Percentiles rank a stretch among this genome's conserved stretches.
Conservation (phyloP, 2,113 vertebrate genomes). For the Elanus axillaris region DNA sequence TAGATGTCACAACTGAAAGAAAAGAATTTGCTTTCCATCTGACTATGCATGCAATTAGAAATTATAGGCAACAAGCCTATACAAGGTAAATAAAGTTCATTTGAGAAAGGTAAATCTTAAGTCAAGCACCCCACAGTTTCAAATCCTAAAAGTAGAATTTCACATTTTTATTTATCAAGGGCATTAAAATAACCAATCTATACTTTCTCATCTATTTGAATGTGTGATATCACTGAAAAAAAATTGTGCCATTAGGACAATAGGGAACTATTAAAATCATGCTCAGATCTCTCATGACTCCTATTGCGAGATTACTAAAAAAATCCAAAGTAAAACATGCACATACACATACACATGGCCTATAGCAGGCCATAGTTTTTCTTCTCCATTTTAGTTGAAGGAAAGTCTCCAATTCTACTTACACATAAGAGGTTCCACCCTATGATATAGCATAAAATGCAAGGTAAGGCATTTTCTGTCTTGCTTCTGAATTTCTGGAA, state of each 20-base stretch:
- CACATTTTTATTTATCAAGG: background rate
- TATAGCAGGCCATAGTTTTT: background rate
- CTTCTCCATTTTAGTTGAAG: background rate
- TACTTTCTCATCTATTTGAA: background rate
- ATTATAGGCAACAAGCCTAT: background rate
- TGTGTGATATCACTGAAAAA: background rate
- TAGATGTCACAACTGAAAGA: background rate
- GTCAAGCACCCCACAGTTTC: accelerated
- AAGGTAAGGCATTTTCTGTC: background rate
- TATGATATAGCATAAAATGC: background rate
- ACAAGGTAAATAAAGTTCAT: background rate
- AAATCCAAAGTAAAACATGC: background rate
- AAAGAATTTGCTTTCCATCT: background rate
- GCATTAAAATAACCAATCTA: background rate
- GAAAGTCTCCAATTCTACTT: background rate
- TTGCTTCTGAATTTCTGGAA: background rate
- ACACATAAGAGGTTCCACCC: background rate
- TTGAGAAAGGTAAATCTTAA: background rate
- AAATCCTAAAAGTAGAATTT: background rate
- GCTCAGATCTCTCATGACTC: background rate
- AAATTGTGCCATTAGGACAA: background rate
- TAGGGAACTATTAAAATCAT: background rate
- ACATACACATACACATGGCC: background rate
- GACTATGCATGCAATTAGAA: background rate
- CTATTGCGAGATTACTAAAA: background rate